Base-by-base conservation (phyloP, 2,797 vertebrate species). In the Clarias laeviceps region DNA sequence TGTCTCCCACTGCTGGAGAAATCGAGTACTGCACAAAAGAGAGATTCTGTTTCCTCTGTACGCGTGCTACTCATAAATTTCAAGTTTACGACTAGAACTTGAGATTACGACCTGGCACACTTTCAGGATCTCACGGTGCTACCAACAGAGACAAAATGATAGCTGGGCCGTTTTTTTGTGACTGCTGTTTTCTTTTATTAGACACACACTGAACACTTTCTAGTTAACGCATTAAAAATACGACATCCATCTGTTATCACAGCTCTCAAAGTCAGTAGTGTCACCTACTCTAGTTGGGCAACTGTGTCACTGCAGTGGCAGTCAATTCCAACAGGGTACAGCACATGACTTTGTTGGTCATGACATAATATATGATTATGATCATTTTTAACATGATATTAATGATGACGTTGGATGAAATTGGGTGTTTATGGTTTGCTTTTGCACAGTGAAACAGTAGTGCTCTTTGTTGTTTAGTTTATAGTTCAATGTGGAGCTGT, bases 1-100 rank as follows among this genome's bases (percentile, higher is more conserved):
- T 77, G 79, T n/a, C 87, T 86, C 90, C 88, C 81, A 78, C 89
- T 91, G 83, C 84, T 89, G 88, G 88, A 66, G 14, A 50, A 83
- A 86, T 32, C 1, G 7, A 68, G 27, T 78, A 34, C 54, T 68
- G 18, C 45, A 20, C 22, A 15, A 57, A 68, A 9, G 29, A 32
- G 64, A 6, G 4, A 59, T 66, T 82, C 32, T 40, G 61, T 57
- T 76, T 40, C 29, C 20, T 29, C 7, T 18, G 22, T n/a, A 34
- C 76, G 14, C 57, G 32, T 79, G 57, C 32, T 61, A 0, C 56
- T 29, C 69, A 27, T 73, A 83, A 83, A 83, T 59, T 83, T 73
- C n/a, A 62, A 1, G 7, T 37, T 79, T 62, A 83, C 14, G 81
- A 72, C 40, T 54, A 61, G 57, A 79, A 62, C 14, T 68, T 81